Conservation (phyloP, 2,888 invertebrate genomes). For the Megaustenia siamemsis region DNA sequence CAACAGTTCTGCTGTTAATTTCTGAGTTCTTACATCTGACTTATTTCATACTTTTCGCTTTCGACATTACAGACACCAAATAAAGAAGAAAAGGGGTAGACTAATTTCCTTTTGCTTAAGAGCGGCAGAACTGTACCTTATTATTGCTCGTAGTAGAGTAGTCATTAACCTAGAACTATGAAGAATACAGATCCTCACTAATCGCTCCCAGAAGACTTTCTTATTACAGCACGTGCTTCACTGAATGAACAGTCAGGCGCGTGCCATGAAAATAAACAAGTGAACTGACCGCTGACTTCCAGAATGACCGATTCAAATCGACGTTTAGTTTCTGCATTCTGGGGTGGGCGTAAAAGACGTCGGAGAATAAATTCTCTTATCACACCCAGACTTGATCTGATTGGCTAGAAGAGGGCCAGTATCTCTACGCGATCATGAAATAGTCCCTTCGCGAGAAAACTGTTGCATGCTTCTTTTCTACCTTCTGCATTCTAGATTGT, state of each 20-base stretch:
- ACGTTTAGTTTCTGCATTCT: not conserved
- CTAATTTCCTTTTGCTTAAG: not conserved
- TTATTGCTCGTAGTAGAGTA: too few relatives aligned
- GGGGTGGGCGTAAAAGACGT: not conserved
- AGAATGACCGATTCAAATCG: constrained; percentile 14
- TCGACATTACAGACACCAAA: too few relatives aligned
- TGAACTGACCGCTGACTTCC: not conserved
- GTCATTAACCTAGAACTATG: too few relatives aligned
- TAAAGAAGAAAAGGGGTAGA: not conserved
- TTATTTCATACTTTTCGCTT: too few relatives aligned
- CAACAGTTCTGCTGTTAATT: too few relatives aligned
- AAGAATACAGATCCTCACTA: too few relatives aligned
- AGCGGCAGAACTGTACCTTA: not conserved
- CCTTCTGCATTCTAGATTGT: too few relatives aligned
- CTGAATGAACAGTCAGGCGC: not conserved
- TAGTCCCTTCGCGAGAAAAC: too few relatives aligned
- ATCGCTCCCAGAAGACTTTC: not conserved
- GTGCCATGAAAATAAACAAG: constrained; percentile 42
- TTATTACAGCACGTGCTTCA: not conserved
- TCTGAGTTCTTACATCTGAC: too few relatives aligned
- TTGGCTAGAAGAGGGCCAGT: not conserved
- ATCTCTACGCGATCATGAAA: too few relatives aligned
- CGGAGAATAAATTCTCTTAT: constrained; percentile 19
- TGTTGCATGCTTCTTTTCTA: too few relatives aligned
- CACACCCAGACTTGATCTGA: not conserved